A percentile compares a stretch with the other conserved stretches of the same genome.
These are phyloP conservation scores for Lacanobia wlatinum DNA, from an alignment of 2,888 invertebrate species.

Conservation along the genomic window DNA sequence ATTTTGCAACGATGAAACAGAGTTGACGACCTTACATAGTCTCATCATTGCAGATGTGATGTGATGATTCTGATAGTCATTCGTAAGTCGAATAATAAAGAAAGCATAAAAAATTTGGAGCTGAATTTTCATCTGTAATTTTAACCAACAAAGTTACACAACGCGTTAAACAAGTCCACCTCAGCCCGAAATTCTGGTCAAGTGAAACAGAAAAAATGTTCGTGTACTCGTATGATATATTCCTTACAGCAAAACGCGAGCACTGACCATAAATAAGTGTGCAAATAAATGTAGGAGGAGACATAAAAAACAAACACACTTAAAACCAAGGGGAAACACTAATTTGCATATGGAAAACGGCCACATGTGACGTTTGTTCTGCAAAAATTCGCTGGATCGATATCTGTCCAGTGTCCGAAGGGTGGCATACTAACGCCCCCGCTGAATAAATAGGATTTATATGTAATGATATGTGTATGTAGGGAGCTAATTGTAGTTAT, in stretches of 20 bases:
- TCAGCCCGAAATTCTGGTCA: slow-evolving; percentile 7
- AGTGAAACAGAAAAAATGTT: slow-evolving; percentile 11
- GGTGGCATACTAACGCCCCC: slow-evolving; percentile 61
- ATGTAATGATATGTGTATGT: slow-evolving; percentile 62
- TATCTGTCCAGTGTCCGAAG: slow-evolving; percentile 65
- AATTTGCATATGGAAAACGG: slow-evolving; percentile 89
- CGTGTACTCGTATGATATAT: slow-evolving; percentile 47
- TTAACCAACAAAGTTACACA: not conserved
- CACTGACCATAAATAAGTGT: slow-evolving; percentile 55
- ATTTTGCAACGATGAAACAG: not conserved
- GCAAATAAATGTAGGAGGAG: slow-evolving; percentile 69
- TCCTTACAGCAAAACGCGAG: slow-evolving; percentile 46
- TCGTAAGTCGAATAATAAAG: no score
- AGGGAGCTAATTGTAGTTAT: slow-evolving; percentile 60
- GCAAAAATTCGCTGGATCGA: slow-evolving; percentile 70
- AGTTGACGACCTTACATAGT: not conserved
- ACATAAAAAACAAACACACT: slow-evolving; percentile 87
- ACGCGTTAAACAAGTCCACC: slow-evolving; percentile 1
- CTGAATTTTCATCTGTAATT: not conserved
- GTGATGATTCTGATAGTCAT: not conserved
- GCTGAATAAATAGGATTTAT: slow-evolving; percentile 63
- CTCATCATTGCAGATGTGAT: not conserved
- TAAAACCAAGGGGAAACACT: slow-evolving; percentile 84
- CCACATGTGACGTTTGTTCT: slow-evolving; percentile 80
- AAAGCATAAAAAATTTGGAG: no score